Base-by-base conservation (phyloP, 2,113 vertebrate species). In the Myotis brandtii region DNA sequence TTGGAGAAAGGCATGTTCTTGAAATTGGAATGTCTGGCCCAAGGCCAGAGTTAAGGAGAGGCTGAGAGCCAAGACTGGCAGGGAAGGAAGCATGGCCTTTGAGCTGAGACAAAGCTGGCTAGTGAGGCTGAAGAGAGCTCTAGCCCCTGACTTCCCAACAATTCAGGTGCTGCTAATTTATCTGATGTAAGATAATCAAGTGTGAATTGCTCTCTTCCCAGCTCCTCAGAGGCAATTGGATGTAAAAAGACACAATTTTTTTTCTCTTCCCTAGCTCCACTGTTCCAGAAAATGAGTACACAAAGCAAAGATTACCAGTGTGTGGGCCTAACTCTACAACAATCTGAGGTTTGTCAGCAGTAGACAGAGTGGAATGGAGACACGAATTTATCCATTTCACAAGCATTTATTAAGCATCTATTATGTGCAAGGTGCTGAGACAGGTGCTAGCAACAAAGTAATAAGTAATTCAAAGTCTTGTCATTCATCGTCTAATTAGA, bases 201-300 rank as follows among this genome's bases (percentile, higher is more conserved):
- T 97, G 95, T 86, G 94, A 97, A 97, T 89, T 75, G 92, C 95
- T 91, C 82, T 94, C 92, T 95, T 90, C 95, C 86, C 89, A 87
- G 93, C 81, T 87, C 48, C 90, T 93, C 67, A 66, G 80, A 91
- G 73, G 86, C 83, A 69, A 96, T 54, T 89, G 92, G 89, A 93
- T 64, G 70, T 21, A 64, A 97, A 83, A 56, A 83, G 32, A 86
- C 40, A 32, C 64, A 72, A 9, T 9, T 40, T 66, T 76, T 13
- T 43, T 43, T 27, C 67, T 52, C 75, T 94, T 79, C 62, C 25
- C 5, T 84, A 37, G 5, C 37, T 50, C 54, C 59, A 16, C 56
- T 75, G 17, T 93, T 66, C 27, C 64, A 52, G 70, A 25, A 72
- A 86, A n/a, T 13, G 64, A 77, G 21, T 70, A 90, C 59, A 64